Evolutionary conservation across 2,797 vertebrate species (phyloP), one percentile per base, ranked within the genome.

Genomic region (Apodemus agrarius): DNA sequence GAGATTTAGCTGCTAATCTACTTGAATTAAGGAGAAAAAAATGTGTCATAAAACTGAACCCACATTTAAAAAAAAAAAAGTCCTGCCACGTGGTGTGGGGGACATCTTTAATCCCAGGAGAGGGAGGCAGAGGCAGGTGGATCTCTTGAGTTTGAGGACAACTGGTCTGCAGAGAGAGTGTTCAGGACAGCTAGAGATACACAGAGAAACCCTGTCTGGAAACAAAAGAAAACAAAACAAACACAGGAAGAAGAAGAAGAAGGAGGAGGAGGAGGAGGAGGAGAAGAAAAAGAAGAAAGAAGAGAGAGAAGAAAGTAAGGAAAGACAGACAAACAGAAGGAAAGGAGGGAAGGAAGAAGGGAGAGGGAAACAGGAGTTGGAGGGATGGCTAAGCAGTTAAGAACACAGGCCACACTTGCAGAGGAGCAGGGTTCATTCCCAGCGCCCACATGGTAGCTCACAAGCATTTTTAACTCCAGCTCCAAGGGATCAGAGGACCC

Each of bases 11-110:
- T 84, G 24, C 21, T 86, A 49, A 91, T 83, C 81, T 95, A 52
- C 72, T 76, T 94, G 83, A 95, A 94, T 11, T 29, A 75, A 43
- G 37, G 43, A 95, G 29, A 43, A 69, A 93, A 43, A 69, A 92
- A n/a, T 31, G 19, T 65, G 37, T 65, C 86, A 79, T 82, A 93
- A 94, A 89, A 90, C 6, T 90, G 67, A 96, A 94, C 43, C 17
- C 37, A 76, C 46, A 85, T 59, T 26, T 43, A 43, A 69, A 67
- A 67, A 67, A 65, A 59, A 37, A 82, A 84, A 88, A 26, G 94
- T n/a, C 61, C 3, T 6, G 88, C 7, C 3, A 26, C 5, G 4
- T 14, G 22, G n/a, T 26, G 54, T 89, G 57, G 72, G 40, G 11
- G 12, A 26, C 9, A 12, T 1, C 52, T 81, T 81, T 81, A 59